A percentile compares a stretch with the other conserved stretches of the same genome.
phyloP scores from a whole-genome alignment of 2,113 vertebrate genomes.

The Platysteira castanea region DNA sequence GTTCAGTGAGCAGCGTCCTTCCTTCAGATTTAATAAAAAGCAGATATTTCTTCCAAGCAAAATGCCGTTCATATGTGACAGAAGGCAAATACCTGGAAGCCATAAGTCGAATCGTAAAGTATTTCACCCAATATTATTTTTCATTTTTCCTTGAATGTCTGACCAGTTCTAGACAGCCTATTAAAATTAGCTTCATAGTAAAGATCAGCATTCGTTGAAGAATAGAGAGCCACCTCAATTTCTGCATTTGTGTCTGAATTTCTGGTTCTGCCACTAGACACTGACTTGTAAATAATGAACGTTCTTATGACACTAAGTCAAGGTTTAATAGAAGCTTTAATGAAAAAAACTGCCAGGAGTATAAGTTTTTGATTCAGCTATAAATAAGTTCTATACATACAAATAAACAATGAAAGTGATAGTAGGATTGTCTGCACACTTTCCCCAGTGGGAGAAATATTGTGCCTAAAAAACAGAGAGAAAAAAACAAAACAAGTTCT shows the following conservation, averaged over 20 bases:
- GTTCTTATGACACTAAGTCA: background rate
- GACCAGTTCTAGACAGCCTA: background rate
- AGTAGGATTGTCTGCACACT: background rate
- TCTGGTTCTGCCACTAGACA: background rate
- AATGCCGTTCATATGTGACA: background rate
- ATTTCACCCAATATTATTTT: background rate
- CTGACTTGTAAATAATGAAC: background rate
- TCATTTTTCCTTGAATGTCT: background rate
- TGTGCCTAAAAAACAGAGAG: background rate
- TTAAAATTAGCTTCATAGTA: background rate
- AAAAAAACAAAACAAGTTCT: slow-evolving; percentile 21
- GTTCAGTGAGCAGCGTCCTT: background rate
- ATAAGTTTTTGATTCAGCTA: background rate
- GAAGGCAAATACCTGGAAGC: background rate
- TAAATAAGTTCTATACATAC: background rate
- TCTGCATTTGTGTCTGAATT: background rate
- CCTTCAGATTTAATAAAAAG: background rate
- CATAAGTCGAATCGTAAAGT: background rate
- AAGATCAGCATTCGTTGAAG: background rate
- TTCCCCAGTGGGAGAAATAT: background rate
- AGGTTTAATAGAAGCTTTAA: slow-evolving; percentile 5
- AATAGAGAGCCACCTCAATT: background rate
- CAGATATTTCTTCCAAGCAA: background rate
- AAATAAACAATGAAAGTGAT: background rate
- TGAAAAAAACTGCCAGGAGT: background rate